Evolutionary conservation across 2,888 invertebrate genomes (phyloP).

Genomic region (Himalopsyche anomala): DNA sequence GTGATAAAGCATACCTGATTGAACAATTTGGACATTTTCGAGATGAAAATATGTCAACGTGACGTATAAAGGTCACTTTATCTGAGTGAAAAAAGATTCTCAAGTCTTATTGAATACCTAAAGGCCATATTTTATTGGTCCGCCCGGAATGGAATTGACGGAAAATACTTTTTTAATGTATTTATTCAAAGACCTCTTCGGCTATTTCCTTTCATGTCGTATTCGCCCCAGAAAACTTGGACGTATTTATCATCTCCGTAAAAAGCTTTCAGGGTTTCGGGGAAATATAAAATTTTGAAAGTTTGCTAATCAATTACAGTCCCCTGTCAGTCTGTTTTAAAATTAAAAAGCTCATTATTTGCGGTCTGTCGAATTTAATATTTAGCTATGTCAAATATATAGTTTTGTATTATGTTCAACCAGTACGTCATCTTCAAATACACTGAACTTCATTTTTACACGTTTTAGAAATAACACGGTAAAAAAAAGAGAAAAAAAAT

Average conservation of each 20-base stretch:
- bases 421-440: too few species aligned
- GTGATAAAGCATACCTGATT: constrained; percentile 11
- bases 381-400: background rate
- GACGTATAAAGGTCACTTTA: constrained; percentile 16
- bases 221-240: constrained; percentile 24
- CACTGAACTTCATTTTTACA: too few species aligned
- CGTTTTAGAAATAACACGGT: too few species aligned
- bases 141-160: constrained; percentile 5
- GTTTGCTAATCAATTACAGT: constrained; percentile 6
- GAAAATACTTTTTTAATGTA: constrained; percentile 36
- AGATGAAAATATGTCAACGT: constrained; percentile 8
- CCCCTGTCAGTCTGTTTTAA: constrained; percentile 27
- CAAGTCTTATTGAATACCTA: constrained; percentile 1
- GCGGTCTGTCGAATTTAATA: background rate
- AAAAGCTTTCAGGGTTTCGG: constrained; percentile 22
- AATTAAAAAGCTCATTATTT: background rate
- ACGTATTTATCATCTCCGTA: constrained; percentile 29
- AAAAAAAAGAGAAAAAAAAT: too few species aligned
- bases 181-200: constrained; percentile 35
- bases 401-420: background rate
- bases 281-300: constrained; percentile 34
- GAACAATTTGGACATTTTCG: background rate
- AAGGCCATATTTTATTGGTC: constrained; percentile 18
- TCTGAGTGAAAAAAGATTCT: background rate
- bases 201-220: constrained; percentile 1